These are phyloP conservation scores for Drosophila nigritarsus DNA, from an alignment of 2,888 invertebrate species.

Conservation along the genomic window DNA sequence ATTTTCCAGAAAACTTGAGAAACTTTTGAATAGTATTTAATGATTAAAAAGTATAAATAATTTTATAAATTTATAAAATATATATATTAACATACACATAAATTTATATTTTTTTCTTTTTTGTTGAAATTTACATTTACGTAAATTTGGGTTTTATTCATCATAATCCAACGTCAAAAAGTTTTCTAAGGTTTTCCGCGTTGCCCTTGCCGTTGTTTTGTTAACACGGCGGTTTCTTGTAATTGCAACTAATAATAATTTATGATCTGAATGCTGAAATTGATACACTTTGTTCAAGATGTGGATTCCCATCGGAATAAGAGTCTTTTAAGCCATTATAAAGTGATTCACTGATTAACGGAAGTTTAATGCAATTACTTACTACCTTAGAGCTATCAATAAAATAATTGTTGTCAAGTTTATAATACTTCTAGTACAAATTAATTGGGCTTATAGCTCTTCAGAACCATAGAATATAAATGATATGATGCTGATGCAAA, in stretches of 20 bases:
- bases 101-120: background rate
- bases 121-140: too few relatives aligned
- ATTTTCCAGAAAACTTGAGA: background rate
- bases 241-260: background rate
- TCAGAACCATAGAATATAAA: background rate
- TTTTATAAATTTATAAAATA: background rate
- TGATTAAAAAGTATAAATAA: background rate
- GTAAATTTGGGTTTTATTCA: too few relatives aligned
- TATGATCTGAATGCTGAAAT: background rate
- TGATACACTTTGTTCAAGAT: background rate
- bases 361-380: slow-evolving; percentile 1
- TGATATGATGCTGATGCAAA: background rate
- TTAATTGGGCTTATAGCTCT: background rate
- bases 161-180: too few relatives aligned
- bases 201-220: background rate
- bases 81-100: background rate
- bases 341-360: background rate
- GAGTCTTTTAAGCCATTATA: background rate
- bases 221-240: background rate
- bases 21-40: background rate
- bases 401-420: slow-evolving; percentile 3
- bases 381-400: background rate
- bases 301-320: too few relatives aligned
- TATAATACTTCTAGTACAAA: background rate
- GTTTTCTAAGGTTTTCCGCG: background rate